These are phyloP conservation scores for Onychomys leucogaster DNA, from an alignment of 2,797 vertebrate genomes.

Conservation along the genomic window DNA sequence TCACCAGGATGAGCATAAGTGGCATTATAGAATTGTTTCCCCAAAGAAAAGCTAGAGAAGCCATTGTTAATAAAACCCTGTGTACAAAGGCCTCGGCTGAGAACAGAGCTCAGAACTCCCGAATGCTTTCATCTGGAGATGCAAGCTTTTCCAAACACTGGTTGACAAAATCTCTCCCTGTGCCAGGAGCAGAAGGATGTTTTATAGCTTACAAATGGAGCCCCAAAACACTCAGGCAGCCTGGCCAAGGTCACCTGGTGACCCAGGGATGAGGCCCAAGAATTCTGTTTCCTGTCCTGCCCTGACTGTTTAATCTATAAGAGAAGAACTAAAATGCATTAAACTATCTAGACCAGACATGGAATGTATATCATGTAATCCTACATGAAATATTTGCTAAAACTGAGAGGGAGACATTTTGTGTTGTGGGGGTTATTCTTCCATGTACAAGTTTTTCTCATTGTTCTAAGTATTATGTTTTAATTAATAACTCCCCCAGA, in stretches of 20 bases:
- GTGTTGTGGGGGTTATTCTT: no score
- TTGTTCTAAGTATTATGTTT: no score
- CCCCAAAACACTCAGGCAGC: background rate
- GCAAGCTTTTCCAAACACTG: constrained; percentile 45
- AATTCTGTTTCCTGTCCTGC: constrained; percentile 14
- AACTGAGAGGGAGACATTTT: no score
- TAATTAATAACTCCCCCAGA: no score
- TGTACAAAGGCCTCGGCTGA: constrained; percentile 25
- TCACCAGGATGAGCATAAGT: background rate
- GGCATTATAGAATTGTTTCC: background rate
- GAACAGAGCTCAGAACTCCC: constrained; percentile 23
- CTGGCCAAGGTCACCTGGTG: background rate
- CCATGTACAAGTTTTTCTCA: no score
- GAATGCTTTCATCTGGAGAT: constrained; percentile 49
- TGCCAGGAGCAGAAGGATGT: background rate
- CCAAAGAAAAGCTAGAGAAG: constrained; percentile 44
- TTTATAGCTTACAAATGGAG: constrained; percentile 42
- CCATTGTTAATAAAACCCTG: constrained; percentile 51
- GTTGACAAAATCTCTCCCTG: background rate
- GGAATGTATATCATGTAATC: no score
- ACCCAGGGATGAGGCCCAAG: background rate
- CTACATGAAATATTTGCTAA: no score
- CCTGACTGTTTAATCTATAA: background rate
- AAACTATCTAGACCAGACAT: no score
- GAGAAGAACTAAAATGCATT: no score